Base-by-base conservation (phyloP, 2,797 vertebrate species). In the Semaprochilodus insignis region DNA sequence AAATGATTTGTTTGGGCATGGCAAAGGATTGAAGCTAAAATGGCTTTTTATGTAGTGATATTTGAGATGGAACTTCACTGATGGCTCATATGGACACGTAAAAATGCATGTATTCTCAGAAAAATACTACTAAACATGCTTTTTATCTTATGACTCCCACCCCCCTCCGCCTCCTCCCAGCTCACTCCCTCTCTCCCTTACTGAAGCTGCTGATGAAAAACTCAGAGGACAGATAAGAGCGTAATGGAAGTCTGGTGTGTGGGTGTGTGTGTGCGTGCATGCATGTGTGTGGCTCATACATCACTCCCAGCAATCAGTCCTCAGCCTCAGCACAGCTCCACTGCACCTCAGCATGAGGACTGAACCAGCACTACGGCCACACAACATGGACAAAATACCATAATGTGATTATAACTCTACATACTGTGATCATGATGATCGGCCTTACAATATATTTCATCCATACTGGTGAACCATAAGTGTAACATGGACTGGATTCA, bases 281-380 rank as follows among this genome's bases (percentile, higher is more conserved):
- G 31, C 31, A 31, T 25, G 59, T 62, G 59, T 62, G 23, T 25
- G 60, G 81, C 62, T 83, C 72, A 77, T 75, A 81, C 74, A 81
- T 83, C 85, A 83, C 48, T 69, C 44, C 51, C n/a, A 67, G 51
- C 55, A 79, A 82, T 79, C 84, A 82, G 80, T 78, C 75, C 71
- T 60, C 76, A 78, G 55, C 34, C 48, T 34, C 69, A 69, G 52
- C 63, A 74, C 80, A 82, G 76, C 27, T 81, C 69, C 81, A 77
- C 82, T 83, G 63, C 16, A 40, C 69, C 77, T 60, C 17, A 57
- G 40, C 80, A 77, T 67, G 11, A 19, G 6, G 63, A 73, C 14
- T 17, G 57, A 14, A 66, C 7, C 73, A 70, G 40, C 57, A 62
- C 13, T 15, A 5, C 13, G 10, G 13, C 21, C 23, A 60, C 25